These are phyloP conservation scores for Aphidoletes aphidimyza DNA, from an alignment of 2,888 invertebrate genomes.

Conservation along the genomic window DNA sequence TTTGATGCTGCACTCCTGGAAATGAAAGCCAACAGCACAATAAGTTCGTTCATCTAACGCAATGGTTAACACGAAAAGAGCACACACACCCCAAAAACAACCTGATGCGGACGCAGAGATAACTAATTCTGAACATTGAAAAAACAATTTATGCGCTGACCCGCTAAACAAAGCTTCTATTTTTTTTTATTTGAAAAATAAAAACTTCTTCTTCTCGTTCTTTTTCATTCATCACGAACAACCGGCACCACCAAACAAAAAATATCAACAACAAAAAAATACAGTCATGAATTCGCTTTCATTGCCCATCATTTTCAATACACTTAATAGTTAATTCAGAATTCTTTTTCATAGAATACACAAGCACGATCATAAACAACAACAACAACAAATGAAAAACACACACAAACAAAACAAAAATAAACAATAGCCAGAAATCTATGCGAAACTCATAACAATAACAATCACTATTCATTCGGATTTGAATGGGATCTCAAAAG, in stretches of 20 bases:
- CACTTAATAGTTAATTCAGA: not conserved
- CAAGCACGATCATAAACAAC: no score
- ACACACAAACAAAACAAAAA: not conserved
- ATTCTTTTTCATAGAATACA: not conserved
- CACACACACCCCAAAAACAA: not conserved
- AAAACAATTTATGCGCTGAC: constrained; percentile 36
- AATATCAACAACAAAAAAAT: not conserved
- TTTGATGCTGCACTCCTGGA: constrained; percentile 30
- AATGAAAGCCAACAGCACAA: not conserved
- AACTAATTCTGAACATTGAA: not conserved
- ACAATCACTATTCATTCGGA: constrained; percentile 18
- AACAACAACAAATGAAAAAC: not conserved
- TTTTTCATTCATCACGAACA: constrained; percentile 21
- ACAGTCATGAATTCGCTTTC: constrained; percentile 24
- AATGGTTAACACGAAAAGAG: no score
- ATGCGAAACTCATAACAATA: not conserved
- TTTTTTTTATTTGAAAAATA: constrained; percentile 27
- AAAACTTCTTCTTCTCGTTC: constrained; percentile 17
- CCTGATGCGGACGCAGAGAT: not conserved
- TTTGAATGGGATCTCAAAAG: not conserved
- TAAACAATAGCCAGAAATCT: not conserved
- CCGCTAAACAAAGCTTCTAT: constrained; percentile 40
- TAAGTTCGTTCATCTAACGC: not conserved
- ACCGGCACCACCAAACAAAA: constrained; percentile 22
- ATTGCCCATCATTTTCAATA: constrained; percentile 46